Evolutionary conservation across 1,140 invertebrate genomes (phyloP).

Genomic region (Lamellibrachia luymesi): DNA sequence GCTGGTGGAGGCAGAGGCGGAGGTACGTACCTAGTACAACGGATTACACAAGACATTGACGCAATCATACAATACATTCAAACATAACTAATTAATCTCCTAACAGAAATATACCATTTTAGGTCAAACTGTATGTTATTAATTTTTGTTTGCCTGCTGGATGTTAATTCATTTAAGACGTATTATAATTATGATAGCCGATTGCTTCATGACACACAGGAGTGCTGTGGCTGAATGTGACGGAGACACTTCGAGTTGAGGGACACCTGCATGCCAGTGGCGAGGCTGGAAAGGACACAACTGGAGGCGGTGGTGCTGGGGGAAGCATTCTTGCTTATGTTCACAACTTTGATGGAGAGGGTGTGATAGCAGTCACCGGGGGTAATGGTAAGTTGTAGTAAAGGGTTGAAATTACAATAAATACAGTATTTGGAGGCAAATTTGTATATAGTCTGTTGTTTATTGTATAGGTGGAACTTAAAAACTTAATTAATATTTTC

Average conservation of each 20-base stretch:
- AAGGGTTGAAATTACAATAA: not conserved
- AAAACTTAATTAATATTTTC: too few relatives aligned
- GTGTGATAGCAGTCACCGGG: slow-evolving; percentile 39
- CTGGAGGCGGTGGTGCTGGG: slow-evolving; percentile 42
- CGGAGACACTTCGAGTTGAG: slow-evolving; percentile 42
- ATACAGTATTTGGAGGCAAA: not conserved
- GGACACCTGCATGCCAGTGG: slow-evolving; percentile 45
- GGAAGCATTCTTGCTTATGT: slow-evolving; percentile 40
- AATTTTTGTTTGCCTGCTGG: too few relatives aligned
- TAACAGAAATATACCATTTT: not conserved
- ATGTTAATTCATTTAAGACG: too few relatives aligned
- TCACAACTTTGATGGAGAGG: slow-evolving; percentile 40
- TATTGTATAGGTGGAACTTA: too few relatives aligned
- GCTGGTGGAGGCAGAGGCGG: slow-evolving; percentile 37
- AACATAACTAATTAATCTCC: not conserved
- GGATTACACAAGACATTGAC: not conserved
- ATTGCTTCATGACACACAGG: slow-evolving; percentile 25
- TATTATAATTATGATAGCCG: too few relatives aligned
- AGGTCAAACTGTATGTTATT: not conserved
- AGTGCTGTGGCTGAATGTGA: slow-evolving; percentile 39
- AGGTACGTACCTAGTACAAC: slow-evolving; percentile 29
- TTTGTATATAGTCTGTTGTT: too few relatives aligned
- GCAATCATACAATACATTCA: not conserved
- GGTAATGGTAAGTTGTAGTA: slow-evolving; percentile 21
- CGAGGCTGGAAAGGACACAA: slow-evolving; percentile 32